These are phyloP conservation scores for Eumerus sabulonum DNA, from an alignment of 2,888 invertebrate species.

Conservation along the genomic window DNA sequence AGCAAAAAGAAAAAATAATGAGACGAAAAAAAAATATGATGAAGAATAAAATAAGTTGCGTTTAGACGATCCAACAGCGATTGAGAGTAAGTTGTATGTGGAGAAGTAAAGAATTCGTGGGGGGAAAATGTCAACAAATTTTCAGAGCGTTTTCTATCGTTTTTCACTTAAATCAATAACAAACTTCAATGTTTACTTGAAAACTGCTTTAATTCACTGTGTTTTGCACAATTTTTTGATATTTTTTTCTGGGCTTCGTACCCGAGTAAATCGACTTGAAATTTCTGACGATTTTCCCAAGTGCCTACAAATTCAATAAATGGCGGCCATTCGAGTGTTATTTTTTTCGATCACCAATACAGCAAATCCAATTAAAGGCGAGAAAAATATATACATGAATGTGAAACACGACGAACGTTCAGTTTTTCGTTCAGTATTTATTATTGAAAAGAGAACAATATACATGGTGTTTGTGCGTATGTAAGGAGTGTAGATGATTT, in stretches of 20 bases:
- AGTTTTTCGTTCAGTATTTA: slow-evolving; percentile 40
- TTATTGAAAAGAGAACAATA: slow-evolving; percentile 39
- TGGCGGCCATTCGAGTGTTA: slow-evolving; percentile 71
- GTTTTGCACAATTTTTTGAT: slow-evolving; percentile 61
- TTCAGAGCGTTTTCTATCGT: slow-evolving; percentile 55
- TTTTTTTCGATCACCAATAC: slow-evolving; percentile 69
- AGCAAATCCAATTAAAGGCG: slow-evolving; percentile 68
- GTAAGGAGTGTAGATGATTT: slow-evolving; percentile 16
- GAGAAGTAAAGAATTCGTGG: slow-evolving; percentile 8
- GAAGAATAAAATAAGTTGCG: slow-evolving; percentile 42
- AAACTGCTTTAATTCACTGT: slow-evolving; percentile 60
- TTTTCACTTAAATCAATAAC: slow-evolving; percentile 54
- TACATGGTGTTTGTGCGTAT: slow-evolving; percentile 1
- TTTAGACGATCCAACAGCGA: slow-evolving; percentile 54
- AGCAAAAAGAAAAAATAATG: slow-evolving; percentile 1
- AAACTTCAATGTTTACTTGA: slow-evolving; percentile 63
- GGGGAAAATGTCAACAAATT: slow-evolving; percentile 71
- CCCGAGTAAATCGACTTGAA: slow-evolving; percentile 64
- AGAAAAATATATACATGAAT: slow-evolving; percentile 65
- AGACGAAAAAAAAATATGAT: no score
- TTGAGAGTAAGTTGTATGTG: slow-evolving; percentile 36
- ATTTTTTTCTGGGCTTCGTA: slow-evolving; percentile 54
- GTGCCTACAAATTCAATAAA: slow-evolving; percentile 71
- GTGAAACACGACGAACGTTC: slow-evolving; percentile 43
- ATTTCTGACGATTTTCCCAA: slow-evolving; percentile 68